A percentile compares a stretch with the other conserved stretches of the same genome.
These are phyloP conservation scores for Pongo abelii DNA, from an alignment of 2,113 vertebrate species.

Conservation along the genomic window DNA sequence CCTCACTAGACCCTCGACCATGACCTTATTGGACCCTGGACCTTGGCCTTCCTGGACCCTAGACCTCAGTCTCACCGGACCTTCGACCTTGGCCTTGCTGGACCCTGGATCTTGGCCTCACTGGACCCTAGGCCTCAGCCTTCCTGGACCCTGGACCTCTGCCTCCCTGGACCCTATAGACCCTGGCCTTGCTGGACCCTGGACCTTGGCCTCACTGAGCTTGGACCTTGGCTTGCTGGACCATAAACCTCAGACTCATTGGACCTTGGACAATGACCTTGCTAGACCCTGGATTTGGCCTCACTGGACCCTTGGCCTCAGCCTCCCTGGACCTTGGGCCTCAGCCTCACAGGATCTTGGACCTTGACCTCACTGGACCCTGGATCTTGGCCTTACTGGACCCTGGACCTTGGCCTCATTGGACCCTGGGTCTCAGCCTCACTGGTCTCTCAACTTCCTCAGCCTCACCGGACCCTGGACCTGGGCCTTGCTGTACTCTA, in stretches of 20 bases:
- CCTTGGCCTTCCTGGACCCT: too few species aligned
- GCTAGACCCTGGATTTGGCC: too few species aligned
- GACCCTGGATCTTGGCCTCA: background rate
- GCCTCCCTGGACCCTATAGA: background rate
- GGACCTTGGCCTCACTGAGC: background rate
- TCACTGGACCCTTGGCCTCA: too few species aligned
- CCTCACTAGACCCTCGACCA: background rate
- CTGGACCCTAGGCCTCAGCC: background rate
- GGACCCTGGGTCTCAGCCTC: rapidly evolving
- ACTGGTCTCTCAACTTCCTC: too few species aligned
- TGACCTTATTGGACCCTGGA: too few species aligned
- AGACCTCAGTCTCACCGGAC: too few species aligned
- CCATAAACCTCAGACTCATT: background rate
- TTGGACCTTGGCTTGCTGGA: background rate
- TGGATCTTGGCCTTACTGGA: background rate
- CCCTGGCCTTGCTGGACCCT: background rate
- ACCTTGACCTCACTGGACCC: background rate
- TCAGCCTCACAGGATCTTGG: background rate
- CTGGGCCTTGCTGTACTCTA: background rate
- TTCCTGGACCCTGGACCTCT: background rate
- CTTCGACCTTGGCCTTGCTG: background rate
- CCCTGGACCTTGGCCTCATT: background rate
- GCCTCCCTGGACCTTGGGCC: too few species aligned
- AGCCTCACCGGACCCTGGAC: background rate
- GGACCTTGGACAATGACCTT: too few species aligned